phyloP scores from a whole-genome alignment of 2,113 vertebrate species.

The Odobenus rosmarus region DNA sequence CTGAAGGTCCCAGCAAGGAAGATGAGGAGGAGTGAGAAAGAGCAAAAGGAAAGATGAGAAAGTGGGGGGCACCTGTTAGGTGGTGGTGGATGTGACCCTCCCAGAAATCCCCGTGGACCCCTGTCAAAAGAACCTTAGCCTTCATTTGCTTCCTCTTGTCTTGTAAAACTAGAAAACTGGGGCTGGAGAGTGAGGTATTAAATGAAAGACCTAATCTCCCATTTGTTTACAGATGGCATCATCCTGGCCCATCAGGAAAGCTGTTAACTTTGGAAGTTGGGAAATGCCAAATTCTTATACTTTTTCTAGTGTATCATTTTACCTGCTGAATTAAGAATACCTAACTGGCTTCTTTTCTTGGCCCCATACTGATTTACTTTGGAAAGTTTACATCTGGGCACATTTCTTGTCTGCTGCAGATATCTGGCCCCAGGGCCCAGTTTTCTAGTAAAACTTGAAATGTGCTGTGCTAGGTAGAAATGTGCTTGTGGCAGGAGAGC shows the following conservation, averaged over 20 bases:
- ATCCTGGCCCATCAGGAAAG: neutral
- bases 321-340: neutral
- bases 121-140: neutral
- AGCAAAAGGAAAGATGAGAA: neutral
- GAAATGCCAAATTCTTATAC: neutral
- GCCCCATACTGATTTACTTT: neutral
- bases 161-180: neutral
- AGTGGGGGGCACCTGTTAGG: no score
- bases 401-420: neutral
- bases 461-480: neutral
- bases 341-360: neutral
- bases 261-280: neutral
- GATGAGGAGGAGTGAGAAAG: neutral
- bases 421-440: neutral
- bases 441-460: neutral
- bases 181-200: neutral
- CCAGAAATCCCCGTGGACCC: neutral
- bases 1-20: neutral
- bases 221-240: neutral
- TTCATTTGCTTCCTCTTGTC: neutral
- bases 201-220: neutral
- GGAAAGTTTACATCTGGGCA: neutral
- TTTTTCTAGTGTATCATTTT: neutral
- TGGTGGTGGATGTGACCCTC: neutral
- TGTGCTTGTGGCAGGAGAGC: no score